Evolutionary conservation across 2,797 vertebrate genomes (phyloP).

Genomic region (Menidia menidia): DNA sequence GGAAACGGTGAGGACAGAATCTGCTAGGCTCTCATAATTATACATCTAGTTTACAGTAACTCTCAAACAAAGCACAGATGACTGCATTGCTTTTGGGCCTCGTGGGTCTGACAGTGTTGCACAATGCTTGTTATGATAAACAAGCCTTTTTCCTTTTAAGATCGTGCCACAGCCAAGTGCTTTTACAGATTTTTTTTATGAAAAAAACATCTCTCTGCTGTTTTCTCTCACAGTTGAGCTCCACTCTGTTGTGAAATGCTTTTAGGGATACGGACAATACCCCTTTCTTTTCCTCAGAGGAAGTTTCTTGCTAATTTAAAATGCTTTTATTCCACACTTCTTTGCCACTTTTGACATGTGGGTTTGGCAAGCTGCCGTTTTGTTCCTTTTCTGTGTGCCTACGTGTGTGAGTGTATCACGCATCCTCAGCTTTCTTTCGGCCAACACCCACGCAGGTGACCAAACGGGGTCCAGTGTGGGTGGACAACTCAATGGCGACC

Average conservation of each 20-base stretch:
- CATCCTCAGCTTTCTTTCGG: constrained; percentile 58
- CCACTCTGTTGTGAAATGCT: constrained; percentile 52
- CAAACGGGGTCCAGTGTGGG: constrained; percentile 77
- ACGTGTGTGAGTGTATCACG: constrained; percentile 11
- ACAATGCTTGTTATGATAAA: constrained; percentile 69
- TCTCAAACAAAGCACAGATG: constrained; percentile 55
- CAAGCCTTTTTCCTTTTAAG: constrained; percentile 33
- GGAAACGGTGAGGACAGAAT: constrained; percentile 73
- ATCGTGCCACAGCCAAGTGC: constrained; percentile 48
- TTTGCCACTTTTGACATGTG: constrained; percentile 48
- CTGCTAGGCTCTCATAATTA: constrained; percentile 69
- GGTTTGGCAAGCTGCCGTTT: constrained; percentile 49
- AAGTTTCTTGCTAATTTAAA: constrained; percentile 66
- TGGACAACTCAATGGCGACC: constrained; percentile 81
- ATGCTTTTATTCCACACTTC: constrained; percentile 48
- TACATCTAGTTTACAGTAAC: constrained; percentile 64
- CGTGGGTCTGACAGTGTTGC: constrained; percentile 53
- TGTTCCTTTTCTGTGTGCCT: constrained; percentile 29
- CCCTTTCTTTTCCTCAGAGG: constrained; percentile 45
- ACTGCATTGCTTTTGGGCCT: constrained; percentile 48
- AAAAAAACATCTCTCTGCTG: constrained; percentile 24
- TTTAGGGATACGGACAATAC: constrained; percentile 49
- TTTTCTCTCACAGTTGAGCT: constrained; percentile 31
- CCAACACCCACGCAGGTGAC: constrained; percentile 79
- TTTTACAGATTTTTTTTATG: constrained; percentile 49